Evolutionary conservation across 2,113 vertebrate genomes (phyloP).

Genomic region (Dasyornis broadbenti): DNA sequence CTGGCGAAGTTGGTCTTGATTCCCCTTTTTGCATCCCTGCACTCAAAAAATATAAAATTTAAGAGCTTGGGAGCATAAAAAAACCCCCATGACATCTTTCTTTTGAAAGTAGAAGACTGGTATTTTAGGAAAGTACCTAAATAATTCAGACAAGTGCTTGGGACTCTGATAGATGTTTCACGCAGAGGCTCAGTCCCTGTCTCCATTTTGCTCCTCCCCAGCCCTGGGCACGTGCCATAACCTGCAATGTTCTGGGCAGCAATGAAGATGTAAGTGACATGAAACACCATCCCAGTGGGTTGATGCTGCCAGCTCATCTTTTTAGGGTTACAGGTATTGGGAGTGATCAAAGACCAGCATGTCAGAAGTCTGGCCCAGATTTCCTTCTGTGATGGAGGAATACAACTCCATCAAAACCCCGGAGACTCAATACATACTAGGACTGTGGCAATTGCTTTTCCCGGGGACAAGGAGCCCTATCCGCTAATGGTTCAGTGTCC

Average conservation of each 20-base stretch:
- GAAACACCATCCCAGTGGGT: background rate
- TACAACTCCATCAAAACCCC: background rate
- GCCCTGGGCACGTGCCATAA: accelerated
- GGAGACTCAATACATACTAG: background rate
- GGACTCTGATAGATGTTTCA: background rate
- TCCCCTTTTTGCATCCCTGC: background rate
- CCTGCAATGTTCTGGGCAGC: background rate
- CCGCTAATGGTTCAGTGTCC: background rate
- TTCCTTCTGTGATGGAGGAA: background rate
- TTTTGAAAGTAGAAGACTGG: background rate
- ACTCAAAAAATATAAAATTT: background rate
- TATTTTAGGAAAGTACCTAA: background rate
- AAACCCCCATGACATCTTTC: background rate
- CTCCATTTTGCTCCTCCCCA: background rate
- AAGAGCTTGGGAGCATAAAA: background rate
- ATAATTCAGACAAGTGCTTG: background rate
- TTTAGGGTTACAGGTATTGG: background rate
- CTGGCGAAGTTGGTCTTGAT: background rate
- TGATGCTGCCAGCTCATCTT: background rate
- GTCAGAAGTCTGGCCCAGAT: background rate
- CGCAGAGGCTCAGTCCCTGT: background rate
- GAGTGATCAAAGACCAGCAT: background rate
- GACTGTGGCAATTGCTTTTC: background rate
- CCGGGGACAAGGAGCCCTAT: background rate
- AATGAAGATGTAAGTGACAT: accelerated